These are phyloP conservation scores for Sprattus sprattus DNA, from an alignment of 2,113 vertebrate species.

Conservation along the genomic window DNA sequence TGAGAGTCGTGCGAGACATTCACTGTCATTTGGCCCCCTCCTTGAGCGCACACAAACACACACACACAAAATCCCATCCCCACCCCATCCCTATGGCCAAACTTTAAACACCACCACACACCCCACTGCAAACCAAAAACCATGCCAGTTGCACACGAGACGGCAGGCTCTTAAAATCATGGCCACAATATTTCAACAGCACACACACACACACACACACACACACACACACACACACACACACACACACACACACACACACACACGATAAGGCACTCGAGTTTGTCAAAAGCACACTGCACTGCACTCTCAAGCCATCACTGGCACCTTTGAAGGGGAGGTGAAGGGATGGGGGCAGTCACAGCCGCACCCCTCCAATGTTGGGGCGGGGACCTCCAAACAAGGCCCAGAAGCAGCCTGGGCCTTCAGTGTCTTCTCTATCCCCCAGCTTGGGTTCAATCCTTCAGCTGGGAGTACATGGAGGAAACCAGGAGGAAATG, in stretches of 20 bases:
- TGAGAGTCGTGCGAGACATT: constrained; percentile 33
- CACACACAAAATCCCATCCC: background rate
- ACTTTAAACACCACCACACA: constrained; percentile 34
- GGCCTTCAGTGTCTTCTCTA: constrained; percentile 56
- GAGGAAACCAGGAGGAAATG: constrained; percentile 46
- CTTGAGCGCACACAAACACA: constrained; percentile 10
- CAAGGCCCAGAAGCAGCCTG: constrained; percentile 50
- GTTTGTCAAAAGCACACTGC: constrained; percentile 70
- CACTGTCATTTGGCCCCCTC: constrained; percentile 14
- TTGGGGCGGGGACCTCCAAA: constrained; percentile 33
- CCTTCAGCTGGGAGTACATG: constrained; percentile 60
- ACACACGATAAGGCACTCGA: constrained; percentile 65
- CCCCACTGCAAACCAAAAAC: constrained; percentile 72
- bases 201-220: constrained; percentile 46
- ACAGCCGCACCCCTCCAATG: constrained; percentile 38
- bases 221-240: constrained; percentile 62
- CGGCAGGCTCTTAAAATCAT: constrained; percentile 51
- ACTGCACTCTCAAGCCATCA: constrained; percentile 72
- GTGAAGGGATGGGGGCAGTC: background rate
- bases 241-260: constrained; percentile 48
- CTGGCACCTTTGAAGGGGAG: constrained; percentile 68
- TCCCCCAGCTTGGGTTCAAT: constrained; percentile 42
- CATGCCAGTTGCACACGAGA: constrained; percentile 71
- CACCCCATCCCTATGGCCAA: background rate
- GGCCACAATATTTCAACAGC: constrained; percentile 59